phyloP scores from a whole-genome alignment of 23 tunicate species.

The Phallusia fumigata region DNA sequence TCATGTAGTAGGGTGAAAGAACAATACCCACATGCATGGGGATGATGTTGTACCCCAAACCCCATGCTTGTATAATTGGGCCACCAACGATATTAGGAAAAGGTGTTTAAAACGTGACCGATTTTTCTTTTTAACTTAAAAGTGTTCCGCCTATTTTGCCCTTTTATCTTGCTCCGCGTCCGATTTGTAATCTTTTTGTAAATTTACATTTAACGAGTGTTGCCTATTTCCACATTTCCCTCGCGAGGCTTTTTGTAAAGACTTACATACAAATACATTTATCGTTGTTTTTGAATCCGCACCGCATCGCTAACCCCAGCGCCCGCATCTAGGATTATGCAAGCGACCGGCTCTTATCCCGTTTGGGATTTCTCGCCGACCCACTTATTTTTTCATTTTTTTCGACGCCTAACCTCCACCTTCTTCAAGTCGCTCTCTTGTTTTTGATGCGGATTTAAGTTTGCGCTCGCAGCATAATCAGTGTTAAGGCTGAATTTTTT shows the following conservation, averaged over 20 bases:
- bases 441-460: too few species aligned
- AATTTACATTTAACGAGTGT: neutral
- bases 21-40: too few species aligned
- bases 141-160: neutral
- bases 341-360: neutral
- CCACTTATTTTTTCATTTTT: too few species aligned
- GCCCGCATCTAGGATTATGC: neutral
- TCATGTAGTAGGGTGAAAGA: too few species aligned
- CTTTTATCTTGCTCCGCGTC: neutral
- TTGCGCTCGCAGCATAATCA: too few species aligned
- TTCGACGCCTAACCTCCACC: too few species aligned
- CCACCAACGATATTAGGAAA: neutral
- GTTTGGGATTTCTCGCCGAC: too few species aligned
- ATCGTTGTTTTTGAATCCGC: neutral
- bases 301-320: neutral
- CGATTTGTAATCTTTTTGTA: neutral
- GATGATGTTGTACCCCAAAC: too few species aligned
- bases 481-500: too few species aligned
- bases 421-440: too few species aligned
- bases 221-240: neutral
- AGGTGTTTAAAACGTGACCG: neutral
- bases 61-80: too few species aligned
- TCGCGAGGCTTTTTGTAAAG: neutral
- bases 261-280: constrained; percentile 2
- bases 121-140: neutral